A percentile compares a stretch with the other conserved stretches of the same genome.
Evolutionary conservation across 2,888 invertebrate genomes (phyloP).

Genomic region (Bombylius discolor): DNA sequence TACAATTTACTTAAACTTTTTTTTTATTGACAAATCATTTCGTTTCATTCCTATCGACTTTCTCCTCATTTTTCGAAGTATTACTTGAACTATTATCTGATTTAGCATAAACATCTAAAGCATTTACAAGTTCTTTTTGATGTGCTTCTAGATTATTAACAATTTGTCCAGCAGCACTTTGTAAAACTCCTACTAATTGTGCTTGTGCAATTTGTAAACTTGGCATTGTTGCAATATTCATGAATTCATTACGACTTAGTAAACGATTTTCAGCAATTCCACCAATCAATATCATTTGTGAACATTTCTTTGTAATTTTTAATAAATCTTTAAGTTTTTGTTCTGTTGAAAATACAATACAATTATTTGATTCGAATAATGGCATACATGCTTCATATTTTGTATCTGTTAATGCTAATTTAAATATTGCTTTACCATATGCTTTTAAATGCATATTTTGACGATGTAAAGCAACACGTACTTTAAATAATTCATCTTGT

Average conservation of each 20-base stretch:
- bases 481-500: conserved; percentile 50
- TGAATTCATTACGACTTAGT: conserved; percentile 53
- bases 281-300: conserved; percentile 59
- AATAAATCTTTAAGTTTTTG: conserved; percentile 47
- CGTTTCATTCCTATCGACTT: too few relatives aligned
- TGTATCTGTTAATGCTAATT: conserved; percentile 51
- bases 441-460: conserved; percentile 55
- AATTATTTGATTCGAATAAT: conserved; percentile 50
- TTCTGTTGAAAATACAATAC: conserved; percentile 57
- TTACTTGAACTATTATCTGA: neutral
- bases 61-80: too few relatives aligned
- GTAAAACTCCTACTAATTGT: conserved; percentile 54
- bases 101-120: conserved; percentile 47
- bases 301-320: conserved; percentile 54
- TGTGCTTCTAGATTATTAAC: conserved; percentile 53
- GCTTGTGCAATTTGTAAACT: conserved; percentile 52
- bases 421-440: conserved; percentile 52
- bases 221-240: conserved; percentile 51
- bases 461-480: conserved; percentile 48
- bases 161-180: conserved; percentile 49
- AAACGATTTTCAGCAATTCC: conserved; percentile 60
- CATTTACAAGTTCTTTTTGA: conserved; percentile 52
- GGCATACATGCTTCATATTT: conserved; percentile 52
- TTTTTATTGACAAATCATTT: too few relatives aligned
- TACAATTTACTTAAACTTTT: too few relatives aligned